These are phyloP conservation scores for Hyla sarda DNA, from an alignment of 2,113 vertebrate genomes.

Conservation along the genomic window DNA sequence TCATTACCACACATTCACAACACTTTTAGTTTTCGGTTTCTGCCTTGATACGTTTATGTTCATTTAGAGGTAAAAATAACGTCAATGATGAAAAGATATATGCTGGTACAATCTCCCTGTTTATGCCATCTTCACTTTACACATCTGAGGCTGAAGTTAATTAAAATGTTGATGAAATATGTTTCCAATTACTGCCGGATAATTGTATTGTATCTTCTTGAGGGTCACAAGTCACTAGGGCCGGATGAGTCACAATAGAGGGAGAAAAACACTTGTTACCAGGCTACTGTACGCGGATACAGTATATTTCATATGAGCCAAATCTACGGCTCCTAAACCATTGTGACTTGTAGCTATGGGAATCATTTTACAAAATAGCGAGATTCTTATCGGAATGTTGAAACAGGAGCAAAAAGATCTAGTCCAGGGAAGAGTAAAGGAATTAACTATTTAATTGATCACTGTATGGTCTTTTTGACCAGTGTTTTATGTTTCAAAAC, in stretches of 20 bases:
- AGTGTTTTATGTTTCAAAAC: too few relatives aligned
- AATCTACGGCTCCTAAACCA: too few relatives aligned
- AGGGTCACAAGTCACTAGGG: conserved; percentile 19
- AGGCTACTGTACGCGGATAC: neutral
- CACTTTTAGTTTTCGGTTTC: neutral
- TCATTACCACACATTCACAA: neutral
- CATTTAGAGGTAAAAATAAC: neutral
- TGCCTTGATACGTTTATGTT: neutral
- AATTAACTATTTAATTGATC: neutral
- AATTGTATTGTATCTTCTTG: conserved; percentile 27
- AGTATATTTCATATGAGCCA: neutral
- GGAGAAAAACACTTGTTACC: neutral
- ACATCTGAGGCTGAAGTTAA: conserved; percentile 21
- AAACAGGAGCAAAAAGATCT: too few relatives aligned
- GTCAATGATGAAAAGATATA: neutral
- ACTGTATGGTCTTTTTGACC: neutral
- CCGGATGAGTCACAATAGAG: neutral
- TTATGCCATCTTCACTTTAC: neutral
- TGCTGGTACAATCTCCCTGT: neutral
- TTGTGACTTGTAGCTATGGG: neutral
- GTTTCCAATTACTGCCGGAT: conserved; percentile 30
- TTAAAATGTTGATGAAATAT: conserved; percentile 32
- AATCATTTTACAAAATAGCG: neutral
- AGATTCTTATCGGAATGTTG: too few relatives aligned
- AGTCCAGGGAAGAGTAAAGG: neutral